Evolutionary conservation across 1,140 invertebrate species (phyloP).

Genomic region (Piezodorus guildinii): DNA sequence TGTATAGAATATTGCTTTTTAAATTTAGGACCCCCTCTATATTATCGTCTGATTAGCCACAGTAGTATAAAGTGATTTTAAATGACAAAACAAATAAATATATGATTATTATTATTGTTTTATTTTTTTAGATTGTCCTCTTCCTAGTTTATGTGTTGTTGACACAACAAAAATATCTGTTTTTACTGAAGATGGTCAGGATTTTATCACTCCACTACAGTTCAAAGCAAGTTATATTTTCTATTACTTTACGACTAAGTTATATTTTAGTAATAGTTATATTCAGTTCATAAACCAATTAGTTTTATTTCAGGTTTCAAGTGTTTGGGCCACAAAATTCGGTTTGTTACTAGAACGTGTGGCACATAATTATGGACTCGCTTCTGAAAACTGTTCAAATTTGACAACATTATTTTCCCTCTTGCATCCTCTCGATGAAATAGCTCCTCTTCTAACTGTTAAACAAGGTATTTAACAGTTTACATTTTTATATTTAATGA

Average conservation of each 20-base stretch:
- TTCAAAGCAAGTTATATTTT: conserved; percentile 56
- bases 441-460: conserved; percentile 62
- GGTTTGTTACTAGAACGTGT: conserved; percentile 58
- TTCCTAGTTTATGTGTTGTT: conserved; percentile 55
- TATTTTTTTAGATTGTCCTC: conserved; percentile 25
- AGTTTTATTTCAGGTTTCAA: conserved; percentile 35
- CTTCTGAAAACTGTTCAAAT: conserved; percentile 21
- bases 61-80: too few relatives aligned
- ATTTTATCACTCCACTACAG: conserved; percentile 68
- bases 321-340: conserved; percentile 62
- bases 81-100: too few relatives aligned
- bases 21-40: too few relatives aligned
- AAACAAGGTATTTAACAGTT: conserved; percentile 41
- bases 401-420: conserved; percentile 68
- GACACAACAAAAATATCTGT: conserved; percentile 65
- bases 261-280: too few relatives aligned
- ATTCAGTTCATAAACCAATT: too few relatives aligned
- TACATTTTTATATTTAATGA: too few relatives aligned
- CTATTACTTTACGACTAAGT: too few relatives aligned
- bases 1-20: too few relatives aligned
- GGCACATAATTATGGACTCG: background rate
- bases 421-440: conserved; percentile 78
- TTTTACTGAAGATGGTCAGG: conserved; percentile 66
- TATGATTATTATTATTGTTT: too few relatives aligned
- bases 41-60: too few relatives aligned